Conservation (phyloP, 2,113 vertebrate species). For the Tympanuchus pallidicinctus region DNA sequence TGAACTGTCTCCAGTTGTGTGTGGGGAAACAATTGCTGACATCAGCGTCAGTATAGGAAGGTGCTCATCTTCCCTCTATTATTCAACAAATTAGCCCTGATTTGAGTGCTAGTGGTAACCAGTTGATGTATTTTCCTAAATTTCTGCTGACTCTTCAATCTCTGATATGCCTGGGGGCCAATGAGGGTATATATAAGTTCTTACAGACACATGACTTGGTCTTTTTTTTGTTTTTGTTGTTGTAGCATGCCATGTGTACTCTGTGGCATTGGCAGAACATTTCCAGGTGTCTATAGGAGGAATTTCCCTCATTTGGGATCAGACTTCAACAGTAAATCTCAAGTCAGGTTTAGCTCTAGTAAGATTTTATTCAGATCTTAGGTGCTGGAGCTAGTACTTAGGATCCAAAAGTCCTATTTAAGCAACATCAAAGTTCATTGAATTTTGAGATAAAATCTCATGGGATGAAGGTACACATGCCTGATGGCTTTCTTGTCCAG, state of each 20-base stretch:
- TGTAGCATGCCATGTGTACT: not conserved
- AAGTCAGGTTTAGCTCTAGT: not conserved
- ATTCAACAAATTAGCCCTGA: not conserved
- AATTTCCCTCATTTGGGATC: not conserved
- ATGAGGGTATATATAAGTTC: fast-evolving
- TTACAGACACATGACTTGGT: not conserved
- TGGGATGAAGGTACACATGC: not conserved
- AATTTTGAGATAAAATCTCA: not conserved
- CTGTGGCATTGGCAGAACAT: not conserved
- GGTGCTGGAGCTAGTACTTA: not conserved
- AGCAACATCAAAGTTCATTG: not conserved
- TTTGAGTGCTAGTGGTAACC: not conserved
- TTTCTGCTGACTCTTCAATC: not conserved
- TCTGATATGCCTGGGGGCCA: not conserved
- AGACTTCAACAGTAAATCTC: not conserved
- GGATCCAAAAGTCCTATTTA: not conserved
- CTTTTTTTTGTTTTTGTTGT: not conserved
- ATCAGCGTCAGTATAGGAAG: not conserved
- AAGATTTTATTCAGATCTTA: not conserved
- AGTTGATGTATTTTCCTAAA: not conserved
- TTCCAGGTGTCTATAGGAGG: fast-evolving
- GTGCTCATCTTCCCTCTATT: fast-evolving
- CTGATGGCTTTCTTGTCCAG: not conserved
- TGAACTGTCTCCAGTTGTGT: not conserved
- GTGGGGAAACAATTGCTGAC: not conserved